phyloP scores from a whole-genome alignment of 2,113 vertebrate species.

The Campylomormyrus numenius region DNA sequence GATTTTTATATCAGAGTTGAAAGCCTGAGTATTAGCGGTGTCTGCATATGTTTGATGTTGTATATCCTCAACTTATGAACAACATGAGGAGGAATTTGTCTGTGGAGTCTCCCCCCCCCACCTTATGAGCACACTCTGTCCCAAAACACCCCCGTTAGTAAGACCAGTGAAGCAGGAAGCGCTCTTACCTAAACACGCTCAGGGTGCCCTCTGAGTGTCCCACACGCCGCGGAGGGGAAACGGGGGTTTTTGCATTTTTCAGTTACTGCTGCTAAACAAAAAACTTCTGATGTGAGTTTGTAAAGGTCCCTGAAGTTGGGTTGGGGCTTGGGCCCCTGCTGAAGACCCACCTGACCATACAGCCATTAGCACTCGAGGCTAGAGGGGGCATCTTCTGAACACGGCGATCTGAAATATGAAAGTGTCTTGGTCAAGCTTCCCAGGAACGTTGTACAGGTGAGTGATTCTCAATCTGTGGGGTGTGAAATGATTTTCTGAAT shows the following conservation, averaged over 20 bases:
- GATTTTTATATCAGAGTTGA: not conserved
- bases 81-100: too few species aligned
- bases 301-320: not conserved
- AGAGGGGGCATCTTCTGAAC: not conserved
- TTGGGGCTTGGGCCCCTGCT: not conserved
- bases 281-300: not conserved
- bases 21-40: not conserved
- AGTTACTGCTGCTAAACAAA: not conserved
- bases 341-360: conserved; percentile 67
- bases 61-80: too few species aligned
- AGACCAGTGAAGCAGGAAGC: not conserved
- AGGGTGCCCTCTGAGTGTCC: conserved; percentile 57
- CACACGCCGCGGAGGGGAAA: conserved; percentile 62
- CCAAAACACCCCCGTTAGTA: not conserved
- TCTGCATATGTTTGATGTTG: too few species aligned
- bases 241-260: not conserved
- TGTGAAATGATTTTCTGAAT: not conserved
- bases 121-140: not conserved
- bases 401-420: not conserved
- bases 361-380: conserved; percentile 65
- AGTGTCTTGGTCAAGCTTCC: not conserved
- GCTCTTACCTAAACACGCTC: conserved; percentile 60
- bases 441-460: not conserved
- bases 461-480: not conserved
- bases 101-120: too few species aligned